Evolutionary conservation across 2,888 invertebrate species (phyloP), one percentile per base, ranked within the genome.

Genomic region (Cactoblastis cactorum): DNA sequence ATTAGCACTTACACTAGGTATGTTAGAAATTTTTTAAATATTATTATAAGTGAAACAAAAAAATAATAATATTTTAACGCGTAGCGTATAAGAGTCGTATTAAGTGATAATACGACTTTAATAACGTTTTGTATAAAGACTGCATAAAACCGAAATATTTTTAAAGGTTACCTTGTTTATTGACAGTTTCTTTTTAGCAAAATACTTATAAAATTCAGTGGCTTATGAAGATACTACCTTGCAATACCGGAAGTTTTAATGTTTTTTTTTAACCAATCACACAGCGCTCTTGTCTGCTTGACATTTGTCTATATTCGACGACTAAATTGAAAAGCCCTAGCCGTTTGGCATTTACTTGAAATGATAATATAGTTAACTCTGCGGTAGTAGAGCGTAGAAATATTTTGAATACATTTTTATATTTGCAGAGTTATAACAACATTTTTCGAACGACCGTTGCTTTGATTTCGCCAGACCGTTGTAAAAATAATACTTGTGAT

Each of bases 391-490:
- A 67, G 68, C 69, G 11, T 43, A 39, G n/a, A 19, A 1, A 50
- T 11, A 46, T 33, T 38, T 37, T 9, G 11, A 19, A 38, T 4
- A n/a, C 3, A 3, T 19, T 18, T n/a, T 11, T 5, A 38, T 18
- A 3, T 9, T 38, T 1, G 38, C 18, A 11, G n/a, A 4, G 18
- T 18, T 38, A 18, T 18, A 38, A 18, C 17, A 11, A n/a, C 28
- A 43, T 43, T 43, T 43, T 43, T 71, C 67, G 62, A 77, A 68
- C 70, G 82, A 78, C 80, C 85, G 85, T 87, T 85, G 80, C 77
- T 80, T 83, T 80, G 73, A 83, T 78, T 82, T 76, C 57, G 53
- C 52, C 47, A 55, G 71, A 67, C 74, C 76, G 74, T 77, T 74
- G 63, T 59, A 64, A 67, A 67, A 59, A 58, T 55, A 59, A 28